Base-by-base conservation (phyloP, 2,113 vertebrate species). In the Melozone crissalis region DNA sequence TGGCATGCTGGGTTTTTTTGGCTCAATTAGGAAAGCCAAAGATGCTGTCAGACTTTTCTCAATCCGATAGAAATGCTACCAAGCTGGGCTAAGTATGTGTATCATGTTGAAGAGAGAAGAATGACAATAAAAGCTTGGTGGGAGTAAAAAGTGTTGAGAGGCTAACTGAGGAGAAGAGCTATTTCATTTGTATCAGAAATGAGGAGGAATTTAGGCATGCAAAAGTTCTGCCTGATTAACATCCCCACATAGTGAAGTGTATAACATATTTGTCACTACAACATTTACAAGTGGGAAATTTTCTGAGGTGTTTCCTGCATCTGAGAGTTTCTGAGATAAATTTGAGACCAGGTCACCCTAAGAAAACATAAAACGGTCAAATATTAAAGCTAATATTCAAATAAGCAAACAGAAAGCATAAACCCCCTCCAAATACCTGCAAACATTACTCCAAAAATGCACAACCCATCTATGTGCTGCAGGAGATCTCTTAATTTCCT, bases 11-110 rank as follows among this genome's bases (percentile, higher is more conserved):
- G 1, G 44, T 62, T 94, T 87, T 73, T 93, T 84, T 87, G 37
- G 27, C 73, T 94, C 37, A 81, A 51, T 67, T 92, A 87, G 49
- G 27, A 94, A 92, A 95, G 62, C 23, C 37, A 76, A 88, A 87
- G 54, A 78, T 3, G 10, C 74, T 85, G 31, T 68, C 49, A 92
- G 82, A 88, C 37, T 79, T 80, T 67, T 73, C 63, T 91, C 63
- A 80, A 44, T 83, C 13, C 2, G 1, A 67, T 5, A 63, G 46
- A 79, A 95, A 83, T 12, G 72, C 37, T 91, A 78, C 87, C 63
- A 87, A 89, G 44, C 54, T 79, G 59, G 51, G 27, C 23, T 79
- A 91, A 73, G 51, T 47, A 43, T 22, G 20, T 67, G 39, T 77
- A 33, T 69, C 78, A 24, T 52, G 35, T 72, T 80, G 57, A 57